Base-by-base conservation (phyloP, 2,888 invertebrate species). In the Liodrosophila aerea region DNA sequence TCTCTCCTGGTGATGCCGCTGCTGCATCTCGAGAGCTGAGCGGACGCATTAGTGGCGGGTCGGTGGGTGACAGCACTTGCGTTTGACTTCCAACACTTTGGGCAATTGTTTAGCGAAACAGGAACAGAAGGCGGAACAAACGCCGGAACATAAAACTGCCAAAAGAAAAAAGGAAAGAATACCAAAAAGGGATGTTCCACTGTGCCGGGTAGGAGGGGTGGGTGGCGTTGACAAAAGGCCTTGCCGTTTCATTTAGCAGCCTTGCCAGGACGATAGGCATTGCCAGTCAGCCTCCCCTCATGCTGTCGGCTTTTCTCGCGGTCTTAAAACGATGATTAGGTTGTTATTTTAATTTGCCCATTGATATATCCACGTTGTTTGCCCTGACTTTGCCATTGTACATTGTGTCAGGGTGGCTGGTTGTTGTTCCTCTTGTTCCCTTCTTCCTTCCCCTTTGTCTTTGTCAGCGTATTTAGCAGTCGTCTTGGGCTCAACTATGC, bases 271-370 rank as follows among this genome's bases (percentile, higher is more conserved):
- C 50, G 22, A 51, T 8, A 39, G 37, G 46, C 50, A 30, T 40
- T 39, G 53, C 53, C 7, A 45, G n/a, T n/a, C n/a, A n/a, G n/a
- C 33, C 33, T 33, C 30, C 43, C n/a, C 37, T 16, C 34, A 57
- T 43, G 56, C 33, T 63, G 85, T 85, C 80, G 82, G 87, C 84
- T 78, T 84, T 86, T 68, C 86, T 82, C 81, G 81, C 81, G 89
- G 89, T 89, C 89, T 89, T 89, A 89, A 89, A 89, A 90, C 89
- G 90, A 90, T 90, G 90, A 90, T 90, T 90, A 90, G 90, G 90
- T 90, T 90, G 90, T 90, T 90, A 90, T 90, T 90, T 90, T 90
- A 90, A 90, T 90, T 90, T 90, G 89, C 90, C 88, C 88, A 90
- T 89, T 89, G 89, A 89, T 90, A 89, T 88, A 84, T 84, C 86